Conservation (phyloP, 2,888 invertebrate species). For the Tetranychus piercei region DNA sequence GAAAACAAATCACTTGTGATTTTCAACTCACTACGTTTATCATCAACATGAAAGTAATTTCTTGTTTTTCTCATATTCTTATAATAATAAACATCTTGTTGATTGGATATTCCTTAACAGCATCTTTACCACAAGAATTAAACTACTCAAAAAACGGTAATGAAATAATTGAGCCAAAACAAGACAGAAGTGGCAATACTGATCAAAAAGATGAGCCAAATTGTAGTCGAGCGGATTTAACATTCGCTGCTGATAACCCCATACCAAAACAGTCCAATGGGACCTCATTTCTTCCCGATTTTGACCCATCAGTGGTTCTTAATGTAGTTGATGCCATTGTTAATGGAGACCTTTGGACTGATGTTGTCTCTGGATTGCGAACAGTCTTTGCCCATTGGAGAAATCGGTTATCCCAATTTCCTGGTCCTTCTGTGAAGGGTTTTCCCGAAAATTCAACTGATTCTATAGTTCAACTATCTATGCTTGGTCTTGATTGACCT, state of each 20-base stretch:
- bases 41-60: neutral
- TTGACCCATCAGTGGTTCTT: neutral
- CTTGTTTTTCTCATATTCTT: neutral
- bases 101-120: neutral
- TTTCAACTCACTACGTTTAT: too few species aligned
- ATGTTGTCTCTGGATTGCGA: neutral
- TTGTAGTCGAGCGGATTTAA: neutral
- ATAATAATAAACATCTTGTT: neutral
- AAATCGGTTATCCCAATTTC: neutral
- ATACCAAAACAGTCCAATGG: neutral
- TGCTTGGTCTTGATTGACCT: neutral
- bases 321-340: neutral
- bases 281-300: neutral
- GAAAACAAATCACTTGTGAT: too few species aligned
- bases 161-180: too few species aligned
- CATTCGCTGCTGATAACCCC: neutral
- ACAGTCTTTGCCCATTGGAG: neutral
- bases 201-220: neutral
- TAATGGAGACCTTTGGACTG: conserved; percentile 8
- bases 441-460: neutral
- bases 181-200: neutral
- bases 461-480: neutral
- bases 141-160: too few species aligned
- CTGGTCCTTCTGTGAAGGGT: neutral
- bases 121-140: neutral